Percentiles rank a stretch among this genome's conserved stretches.
These are phyloP conservation scores for Microctonus hyperodae DNA, from an alignment of 2,888 invertebrate genomes.

Conservation along the genomic window DNA sequence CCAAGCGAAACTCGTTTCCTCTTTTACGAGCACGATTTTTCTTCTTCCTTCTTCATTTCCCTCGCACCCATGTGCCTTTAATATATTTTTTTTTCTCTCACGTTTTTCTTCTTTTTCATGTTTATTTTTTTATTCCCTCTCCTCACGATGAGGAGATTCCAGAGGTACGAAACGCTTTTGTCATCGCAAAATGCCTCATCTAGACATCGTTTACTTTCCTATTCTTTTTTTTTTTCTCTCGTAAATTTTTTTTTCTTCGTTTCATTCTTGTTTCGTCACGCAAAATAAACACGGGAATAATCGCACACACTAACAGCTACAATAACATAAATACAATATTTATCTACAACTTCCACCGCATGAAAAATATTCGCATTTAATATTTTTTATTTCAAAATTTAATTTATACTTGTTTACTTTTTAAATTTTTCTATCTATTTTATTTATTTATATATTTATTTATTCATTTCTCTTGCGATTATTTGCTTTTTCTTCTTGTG, in stretches of 20 bases:
- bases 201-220: slow-evolving; percentile 11
- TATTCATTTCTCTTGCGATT: not conserved
- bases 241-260: slow-evolving; percentile 30
- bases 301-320: not conserved
- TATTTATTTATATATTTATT: not conserved
- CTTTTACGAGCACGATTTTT: slow-evolving; percentile 25
- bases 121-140: slow-evolving; percentile 2
- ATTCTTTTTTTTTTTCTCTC: slow-evolving; percentile 3
- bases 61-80: slow-evolving; percentile 24
- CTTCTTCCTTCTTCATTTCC: not conserved
- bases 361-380: not conserved
- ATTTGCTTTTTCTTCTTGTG: no score
- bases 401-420: not conserved
- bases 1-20: slow-evolving; percentile 16
- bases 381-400: not conserved
- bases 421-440: not conserved
- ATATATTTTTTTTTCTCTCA: not conserved
- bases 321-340: no score
- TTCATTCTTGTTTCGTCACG: not conserved
- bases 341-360: no score
- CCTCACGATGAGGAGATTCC: slow-evolving; percentile 22
- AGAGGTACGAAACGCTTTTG: slow-evolving; percentile 19
- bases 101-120: slow-evolving; percentile 9
- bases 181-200: slow-evolving; percentile 14
- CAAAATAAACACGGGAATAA: not conserved